Percentiles rank a stretch among this genome's conserved stretches.
These are phyloP conservation scores for Ranitomeya variabilis DNA, from an alignment of 2,113 vertebrate species.

Conservation along the genomic window DNA sequence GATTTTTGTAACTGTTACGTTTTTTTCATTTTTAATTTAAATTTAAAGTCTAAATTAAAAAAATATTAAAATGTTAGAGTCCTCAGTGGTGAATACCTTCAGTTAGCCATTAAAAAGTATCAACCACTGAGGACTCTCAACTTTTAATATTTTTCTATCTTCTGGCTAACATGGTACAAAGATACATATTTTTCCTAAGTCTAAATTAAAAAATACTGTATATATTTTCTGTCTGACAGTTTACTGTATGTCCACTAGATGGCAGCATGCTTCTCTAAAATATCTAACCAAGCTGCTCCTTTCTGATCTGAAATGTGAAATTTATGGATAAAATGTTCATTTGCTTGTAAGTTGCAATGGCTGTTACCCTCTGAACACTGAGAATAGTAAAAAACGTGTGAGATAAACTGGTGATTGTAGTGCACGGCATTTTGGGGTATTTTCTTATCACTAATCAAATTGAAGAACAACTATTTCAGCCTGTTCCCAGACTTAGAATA, in stretches of 20 bases:
- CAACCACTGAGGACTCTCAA: too few species aligned
- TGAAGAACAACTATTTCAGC: not conserved
- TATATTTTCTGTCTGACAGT: not conserved
- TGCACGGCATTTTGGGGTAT: not conserved
- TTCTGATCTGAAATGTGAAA: not conserved
- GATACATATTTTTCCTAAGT: too few species aligned
- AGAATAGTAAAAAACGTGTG: not conserved
- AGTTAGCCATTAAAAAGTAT: too few species aligned
- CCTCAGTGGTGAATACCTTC: too few species aligned
- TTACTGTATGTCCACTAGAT: conserved; percentile 12
- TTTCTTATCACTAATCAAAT: not conserved
- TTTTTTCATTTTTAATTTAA: not conserved
- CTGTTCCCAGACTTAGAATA: not conserved
- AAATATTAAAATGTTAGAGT: too few species aligned
- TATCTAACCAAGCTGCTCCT: not conserved
- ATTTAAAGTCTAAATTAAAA: not conserved
- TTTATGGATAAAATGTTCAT: not conserved
- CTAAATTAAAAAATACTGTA: not conserved
- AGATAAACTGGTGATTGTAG: too few species aligned
- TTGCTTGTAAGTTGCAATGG: not conserved
- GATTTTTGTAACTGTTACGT: too few species aligned
- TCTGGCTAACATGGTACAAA: too few species aligned
- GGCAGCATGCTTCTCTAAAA: conserved; percentile 7
- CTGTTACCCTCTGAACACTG: not conserved
- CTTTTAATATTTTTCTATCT: too few species aligned